A percentile compares a stretch with the other conserved stretches of the same genome.
These are phyloP conservation scores for Synergus umbraculus DNA, from an alignment of 2,888 invertebrate species.

Conservation along the genomic window DNA sequence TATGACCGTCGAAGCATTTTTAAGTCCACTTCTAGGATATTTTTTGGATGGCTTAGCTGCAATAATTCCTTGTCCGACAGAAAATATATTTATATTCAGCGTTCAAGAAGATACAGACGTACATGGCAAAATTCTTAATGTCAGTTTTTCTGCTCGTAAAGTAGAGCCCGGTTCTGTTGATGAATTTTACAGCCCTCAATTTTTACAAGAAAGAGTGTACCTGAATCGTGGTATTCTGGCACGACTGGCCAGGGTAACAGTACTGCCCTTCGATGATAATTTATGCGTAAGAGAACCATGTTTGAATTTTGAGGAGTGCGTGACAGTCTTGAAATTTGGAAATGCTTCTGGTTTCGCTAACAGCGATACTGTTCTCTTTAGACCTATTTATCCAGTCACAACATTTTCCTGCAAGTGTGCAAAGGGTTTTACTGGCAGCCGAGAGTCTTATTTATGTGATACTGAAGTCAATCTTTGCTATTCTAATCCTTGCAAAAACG, in stretches of 20 bases:
- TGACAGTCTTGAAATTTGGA: constrained; percentile 94
- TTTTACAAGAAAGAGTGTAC: constrained; percentile 95
- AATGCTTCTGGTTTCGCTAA: constrained; percentile 94
- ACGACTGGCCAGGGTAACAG: constrained; percentile 92
- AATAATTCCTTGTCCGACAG: constrained; percentile 93
- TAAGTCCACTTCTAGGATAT: constrained; percentile 91
- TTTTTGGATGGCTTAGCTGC: constrained; percentile 95
- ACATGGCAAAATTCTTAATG: constrained; percentile 91
- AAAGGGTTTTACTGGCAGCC: constrained; percentile 92
- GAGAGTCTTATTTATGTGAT: constrained; percentile 95
- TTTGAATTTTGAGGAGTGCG: constrained; percentile 94
- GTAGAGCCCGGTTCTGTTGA: constrained; percentile 87
- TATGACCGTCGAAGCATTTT: constrained; percentile 94
- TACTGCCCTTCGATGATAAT: constrained; percentile 97
- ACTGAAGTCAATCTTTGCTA: constrained; percentile 98
- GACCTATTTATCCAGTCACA: constrained; percentile 96
- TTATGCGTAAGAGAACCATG: constrained; percentile 97
- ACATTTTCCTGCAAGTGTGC: constrained; percentile 96
- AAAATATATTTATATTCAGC: constrained; percentile 95
- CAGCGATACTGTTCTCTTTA: constrained; percentile 93
- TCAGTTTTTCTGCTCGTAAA: constrained; percentile 93
- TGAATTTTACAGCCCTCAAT: constrained; percentile 91
- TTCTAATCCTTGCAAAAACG: constrained; percentile 94
- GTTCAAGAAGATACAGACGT: constrained; percentile 95
- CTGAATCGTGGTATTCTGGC: constrained; percentile 92